Conservation (phyloP, 2,113 vertebrate species). For the Myiagra hebetior region DNA sequence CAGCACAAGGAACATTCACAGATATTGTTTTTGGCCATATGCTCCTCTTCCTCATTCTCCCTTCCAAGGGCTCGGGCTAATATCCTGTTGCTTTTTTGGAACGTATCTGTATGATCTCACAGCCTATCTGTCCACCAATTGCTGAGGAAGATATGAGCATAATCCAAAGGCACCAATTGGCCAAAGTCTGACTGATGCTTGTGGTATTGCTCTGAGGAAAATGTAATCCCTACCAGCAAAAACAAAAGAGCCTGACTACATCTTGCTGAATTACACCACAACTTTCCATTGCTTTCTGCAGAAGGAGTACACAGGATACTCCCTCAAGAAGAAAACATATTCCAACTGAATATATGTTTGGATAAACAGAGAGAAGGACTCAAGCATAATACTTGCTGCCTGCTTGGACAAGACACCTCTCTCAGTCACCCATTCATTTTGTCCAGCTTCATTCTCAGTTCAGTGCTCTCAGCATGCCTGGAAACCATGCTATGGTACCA, state of each 20-base stretch:
- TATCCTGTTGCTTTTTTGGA: slow-evolving; percentile 58
- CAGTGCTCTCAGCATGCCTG: neutral
- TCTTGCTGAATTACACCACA: neutral
- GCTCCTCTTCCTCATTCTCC: slow-evolving; percentile 15
- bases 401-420: neutral
- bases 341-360: neutral
- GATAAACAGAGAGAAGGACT: neutral
- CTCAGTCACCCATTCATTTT: neutral
- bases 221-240: neutral
- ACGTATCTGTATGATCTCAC: slow-evolving; percentile 39
- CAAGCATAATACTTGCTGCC: neutral
- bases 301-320: neutral
- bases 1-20: neutral
- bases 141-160: neutral
- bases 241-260: neutral
- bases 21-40: slow-evolving; percentile 54
- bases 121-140: slow-evolving; percentile 20
- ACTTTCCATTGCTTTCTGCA: neutral
- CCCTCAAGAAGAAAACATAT: neutral
- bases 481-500: neutral
- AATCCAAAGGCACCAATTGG: slow-evolving; percentile 23
- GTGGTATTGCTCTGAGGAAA: neutral
- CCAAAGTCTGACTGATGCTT: slow-evolving; percentile 23
- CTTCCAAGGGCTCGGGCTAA: slow-evolving; percentile 23
- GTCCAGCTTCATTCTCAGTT: neutral